Evolutionary conservation across 1,140 invertebrate species (phyloP).

Genomic region (Vollenhovia emeryi): DNA sequence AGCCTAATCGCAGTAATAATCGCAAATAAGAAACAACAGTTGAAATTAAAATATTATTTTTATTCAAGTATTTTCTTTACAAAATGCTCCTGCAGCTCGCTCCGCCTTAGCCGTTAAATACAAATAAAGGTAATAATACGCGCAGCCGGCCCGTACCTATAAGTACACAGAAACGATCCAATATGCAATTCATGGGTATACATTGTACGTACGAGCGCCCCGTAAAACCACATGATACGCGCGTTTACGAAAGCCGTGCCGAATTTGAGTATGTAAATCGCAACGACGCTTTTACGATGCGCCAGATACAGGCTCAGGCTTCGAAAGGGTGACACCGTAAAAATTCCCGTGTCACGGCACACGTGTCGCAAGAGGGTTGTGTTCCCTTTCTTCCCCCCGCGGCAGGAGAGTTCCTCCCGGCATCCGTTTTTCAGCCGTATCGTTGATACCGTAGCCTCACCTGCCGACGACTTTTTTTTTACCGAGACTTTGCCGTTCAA

Average conservation of each 20-base stretch:
- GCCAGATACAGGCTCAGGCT: conserved; percentile 33
- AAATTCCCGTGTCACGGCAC: conserved; percentile 78
- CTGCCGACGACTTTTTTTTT: conserved; percentile 65
- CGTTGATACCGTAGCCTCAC: conserved; percentile 68
- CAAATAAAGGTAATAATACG: conserved; percentile 35
- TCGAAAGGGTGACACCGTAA: conserved; percentile 78
- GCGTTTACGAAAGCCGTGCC: conserved; percentile 62
- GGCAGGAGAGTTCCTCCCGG: background rate
- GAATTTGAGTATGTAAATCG: conserved; percentile 78
- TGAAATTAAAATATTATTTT: background rate
- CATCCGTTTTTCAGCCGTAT: conserved; percentile 67
- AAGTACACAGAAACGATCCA: background rate
- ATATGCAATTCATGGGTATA: conserved; percentile 30
- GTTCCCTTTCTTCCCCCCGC: background rate
- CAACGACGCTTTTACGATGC: conserved; percentile 70
- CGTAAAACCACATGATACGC: conserved; percentile 64
- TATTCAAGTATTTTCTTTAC: background rate
- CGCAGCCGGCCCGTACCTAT: background rate
- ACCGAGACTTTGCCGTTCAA: conserved; percentile 56
- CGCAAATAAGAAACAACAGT: background rate
- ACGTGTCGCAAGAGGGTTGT: conserved; percentile 76
- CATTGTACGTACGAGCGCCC: conserved; percentile 23
- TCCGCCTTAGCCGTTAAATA: background rate
- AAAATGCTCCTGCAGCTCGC: background rate
- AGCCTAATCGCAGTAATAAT: background rate